Conservation (phyloP, 2,888 invertebrate genomes). For the Lymantria dispar region DNA sequence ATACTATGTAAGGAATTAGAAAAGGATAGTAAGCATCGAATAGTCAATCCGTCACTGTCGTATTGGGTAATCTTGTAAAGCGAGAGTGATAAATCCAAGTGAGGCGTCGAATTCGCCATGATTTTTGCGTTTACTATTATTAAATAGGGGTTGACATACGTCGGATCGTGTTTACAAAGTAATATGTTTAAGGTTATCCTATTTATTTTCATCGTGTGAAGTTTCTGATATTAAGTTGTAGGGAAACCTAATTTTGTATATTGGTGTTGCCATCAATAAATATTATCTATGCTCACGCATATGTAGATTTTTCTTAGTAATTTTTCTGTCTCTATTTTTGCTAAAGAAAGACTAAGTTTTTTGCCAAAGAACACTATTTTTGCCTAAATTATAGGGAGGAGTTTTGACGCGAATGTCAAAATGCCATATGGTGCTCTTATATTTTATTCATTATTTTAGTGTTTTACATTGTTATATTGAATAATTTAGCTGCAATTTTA, state of each 20-base stretch:
- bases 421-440: too few species aligned
- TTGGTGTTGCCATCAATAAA: too few species aligned
- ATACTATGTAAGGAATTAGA: constrained; percentile 32
- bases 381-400: too few species aligned
- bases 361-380: too few species aligned
- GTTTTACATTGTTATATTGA: too few species aligned
- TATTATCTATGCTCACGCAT: too few species aligned
- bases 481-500: too few species aligned
- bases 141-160: constrained; percentile 53
- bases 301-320: too few species aligned
- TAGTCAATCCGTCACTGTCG: constrained; percentile 79
- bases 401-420: too few species aligned
- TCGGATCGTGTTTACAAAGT: constrained; percentile 34
- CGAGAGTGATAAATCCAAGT: constrained; percentile 70
- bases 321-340: too few species aligned
- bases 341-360: too few species aligned
- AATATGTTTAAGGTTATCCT: constrained; percentile 12
- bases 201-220: constrained; percentile 7
- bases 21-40: constrained; percentile 40
- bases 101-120: constrained; percentile 56
- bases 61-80: constrained; percentile 74
- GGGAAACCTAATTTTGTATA: background rate
- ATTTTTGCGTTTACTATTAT: constrained; percentile 66
- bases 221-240: background rate
- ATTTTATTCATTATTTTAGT: too few species aligned